Evolutionary conservation across 2,113 vertebrate genomes (phyloP).

Genomic region (Forbesichthys papilliferus): DNA sequence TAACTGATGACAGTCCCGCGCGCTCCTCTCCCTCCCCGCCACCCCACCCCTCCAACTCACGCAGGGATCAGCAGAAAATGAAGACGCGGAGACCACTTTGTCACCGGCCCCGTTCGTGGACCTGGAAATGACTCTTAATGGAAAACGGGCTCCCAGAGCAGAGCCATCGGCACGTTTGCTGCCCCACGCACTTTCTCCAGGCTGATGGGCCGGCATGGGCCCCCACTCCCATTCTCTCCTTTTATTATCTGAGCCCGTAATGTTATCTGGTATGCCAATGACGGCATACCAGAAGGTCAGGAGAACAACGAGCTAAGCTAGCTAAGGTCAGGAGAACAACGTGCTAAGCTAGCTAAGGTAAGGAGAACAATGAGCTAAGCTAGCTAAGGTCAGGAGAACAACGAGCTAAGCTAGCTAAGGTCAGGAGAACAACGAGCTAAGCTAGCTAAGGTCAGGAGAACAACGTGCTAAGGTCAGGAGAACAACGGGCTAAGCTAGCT

Average conservation of each 20-base stretch:
- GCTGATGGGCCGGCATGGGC: slow-evolving; percentile 55
- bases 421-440: too few species aligned
- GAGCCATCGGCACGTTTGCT: slow-evolving; percentile 69
- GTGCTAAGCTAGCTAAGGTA: too few species aligned
- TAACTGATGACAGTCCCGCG: slow-evolving; percentile 86
- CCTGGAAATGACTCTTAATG: slow-evolving; percentile 79
- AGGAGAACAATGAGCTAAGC: too few species aligned
- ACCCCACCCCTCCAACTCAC: slow-evolving; percentile 50
- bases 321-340: too few species aligned
- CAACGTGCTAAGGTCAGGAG: too few species aligned
- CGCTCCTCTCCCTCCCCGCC: slow-evolving; percentile 51
- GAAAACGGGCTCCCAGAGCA: slow-evolving; percentile 62
- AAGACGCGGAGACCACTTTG: slow-evolving; percentile 78
- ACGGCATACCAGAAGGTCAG: slow-evolving; percentile 65
- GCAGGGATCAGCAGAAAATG: slow-evolving; percentile 79
- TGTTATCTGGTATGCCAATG: slow-evolving; percentile 68
- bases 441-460: too few species aligned
- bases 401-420: too few species aligned
- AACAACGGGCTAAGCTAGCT: too few species aligned
- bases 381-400: slow-evolving; percentile 33
- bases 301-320: slow-evolving; percentile 10
- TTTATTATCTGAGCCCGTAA: slow-evolving; percentile 73
- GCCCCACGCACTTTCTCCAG: slow-evolving; percentile 75
- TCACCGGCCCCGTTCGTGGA: slow-evolving; percentile 73
- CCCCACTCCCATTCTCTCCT: slow-evolving; percentile 51